Evolutionary conservation across 1,140 invertebrate species (phyloP).

Genomic region (Dreissena rostriformis): DNA sequence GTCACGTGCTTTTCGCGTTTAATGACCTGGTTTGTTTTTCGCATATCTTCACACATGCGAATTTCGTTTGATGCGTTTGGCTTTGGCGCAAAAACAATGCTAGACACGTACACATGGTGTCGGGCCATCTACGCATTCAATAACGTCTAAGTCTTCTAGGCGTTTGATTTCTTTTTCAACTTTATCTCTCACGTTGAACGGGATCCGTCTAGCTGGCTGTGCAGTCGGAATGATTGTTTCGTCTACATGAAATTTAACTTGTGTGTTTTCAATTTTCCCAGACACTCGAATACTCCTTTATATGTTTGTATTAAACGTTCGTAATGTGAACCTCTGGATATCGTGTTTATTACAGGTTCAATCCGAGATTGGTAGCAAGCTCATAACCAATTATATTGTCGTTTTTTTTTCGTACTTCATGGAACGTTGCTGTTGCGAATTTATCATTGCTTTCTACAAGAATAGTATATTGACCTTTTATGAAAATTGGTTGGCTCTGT

Average conservation of each 20-base stretch:
- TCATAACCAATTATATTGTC: too few relatives aligned
- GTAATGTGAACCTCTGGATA: too few relatives aligned
- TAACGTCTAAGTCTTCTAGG: background rate
- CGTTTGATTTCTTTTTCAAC: slow-evolving; percentile 1
- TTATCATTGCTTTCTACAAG: too few relatives aligned
- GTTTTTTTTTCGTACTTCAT: too few relatives aligned
- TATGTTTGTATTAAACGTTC: too few relatives aligned
- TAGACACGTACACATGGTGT: slow-evolving; percentile 1
- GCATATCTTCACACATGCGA: background rate
- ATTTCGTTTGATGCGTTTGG: background rate
- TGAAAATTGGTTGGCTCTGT: too few relatives aligned
- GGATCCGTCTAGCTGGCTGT: slow-evolving; percentile 9
- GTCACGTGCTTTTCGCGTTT: background rate
- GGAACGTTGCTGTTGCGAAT: too few relatives aligned
- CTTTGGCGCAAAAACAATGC: background rate
- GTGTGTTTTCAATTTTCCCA: too few relatives aligned
- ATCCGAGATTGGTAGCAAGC: too few relatives aligned
- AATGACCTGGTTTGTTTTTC: background rate
- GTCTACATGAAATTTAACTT: too few relatives aligned
- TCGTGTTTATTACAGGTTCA: background rate
- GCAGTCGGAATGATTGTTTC: background rate
- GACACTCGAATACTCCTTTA: too few relatives aligned
- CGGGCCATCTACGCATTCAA: slow-evolving; percentile 1
- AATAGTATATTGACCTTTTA: too few relatives aligned
- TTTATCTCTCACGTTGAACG: slow-evolving; percentile 6